Evolutionary conservation across 2,113 vertebrate species (phyloP).

Genomic region (Sialia sialis): DNA sequence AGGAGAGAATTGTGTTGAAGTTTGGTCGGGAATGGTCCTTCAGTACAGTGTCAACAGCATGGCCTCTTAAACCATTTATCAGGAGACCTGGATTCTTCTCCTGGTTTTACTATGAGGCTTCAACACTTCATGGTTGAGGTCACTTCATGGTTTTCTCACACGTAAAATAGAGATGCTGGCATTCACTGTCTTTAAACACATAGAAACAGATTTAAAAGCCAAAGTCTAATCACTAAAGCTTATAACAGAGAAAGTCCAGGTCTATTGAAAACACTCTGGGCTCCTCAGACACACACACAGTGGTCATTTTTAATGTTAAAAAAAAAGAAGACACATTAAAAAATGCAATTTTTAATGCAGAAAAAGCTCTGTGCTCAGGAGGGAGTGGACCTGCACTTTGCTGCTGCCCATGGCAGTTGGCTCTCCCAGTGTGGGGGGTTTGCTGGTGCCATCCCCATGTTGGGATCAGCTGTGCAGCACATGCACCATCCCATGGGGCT

Average conservation of each 20-base stretch:
- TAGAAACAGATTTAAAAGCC: neutral
- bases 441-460: fast-evolving
- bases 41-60: fast-evolving
- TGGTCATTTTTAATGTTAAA: neutral
- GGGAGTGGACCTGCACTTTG: neutral
- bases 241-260: neutral
- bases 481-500: neutral
- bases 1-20: neutral
- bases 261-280: neutral
- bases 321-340: too few relatives aligned
- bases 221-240: neutral
- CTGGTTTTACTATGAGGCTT: neutral
- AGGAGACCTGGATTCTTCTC: neutral
- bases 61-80: neutral
- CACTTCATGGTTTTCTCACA: neutral
- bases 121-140: neutral
- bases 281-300: fast-evolving
- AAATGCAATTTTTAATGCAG: too few relatives aligned
- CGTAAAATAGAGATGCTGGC: neutral
- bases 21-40: neutral
- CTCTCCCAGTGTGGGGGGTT: neutral
- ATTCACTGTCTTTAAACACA: neutral
- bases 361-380: neutral
- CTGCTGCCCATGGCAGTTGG: fast-evolving
- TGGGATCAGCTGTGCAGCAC: neutral